Conservation (phyloP, 2,888 invertebrate species). For the Scaptomyza flava region DNA sequence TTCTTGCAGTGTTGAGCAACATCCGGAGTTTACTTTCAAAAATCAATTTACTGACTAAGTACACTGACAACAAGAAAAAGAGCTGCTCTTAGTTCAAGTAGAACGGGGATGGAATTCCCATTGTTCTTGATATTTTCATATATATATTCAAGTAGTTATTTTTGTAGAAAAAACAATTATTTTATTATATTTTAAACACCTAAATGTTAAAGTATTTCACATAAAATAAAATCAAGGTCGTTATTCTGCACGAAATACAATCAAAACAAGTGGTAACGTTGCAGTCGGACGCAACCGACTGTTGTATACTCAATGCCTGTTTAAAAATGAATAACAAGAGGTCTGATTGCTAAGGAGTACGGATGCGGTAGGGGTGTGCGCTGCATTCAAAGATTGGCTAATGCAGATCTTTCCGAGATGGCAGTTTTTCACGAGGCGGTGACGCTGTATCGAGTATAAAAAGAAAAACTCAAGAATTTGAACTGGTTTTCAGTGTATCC, state of each 20-base stretch:
- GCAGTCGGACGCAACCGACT: too few relatives aligned
- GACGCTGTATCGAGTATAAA: background rate
- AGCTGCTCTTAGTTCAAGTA: too few relatives aligned
- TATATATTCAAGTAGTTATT: too few relatives aligned
- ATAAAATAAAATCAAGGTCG: background rate
- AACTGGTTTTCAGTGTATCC: conserved; percentile 32
- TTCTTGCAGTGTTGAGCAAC: conserved; percentile 85
- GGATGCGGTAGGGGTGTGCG: too few relatives aligned
- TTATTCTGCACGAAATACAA: background rate
- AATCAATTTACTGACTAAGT: conserved; percentile 68
- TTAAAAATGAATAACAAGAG: too few relatives aligned
- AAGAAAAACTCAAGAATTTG: conserved; percentile 11
- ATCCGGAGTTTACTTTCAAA: conserved; percentile 90
- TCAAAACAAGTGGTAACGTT: background rate
- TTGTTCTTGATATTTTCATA: too few relatives aligned
- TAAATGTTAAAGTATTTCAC: background rate
- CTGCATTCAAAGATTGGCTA: too few relatives aligned
- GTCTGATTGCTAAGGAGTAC: too few relatives aligned
- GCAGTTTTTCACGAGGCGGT: too few relatives aligned
- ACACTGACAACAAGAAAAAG: background rate
- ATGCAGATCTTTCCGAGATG: too few relatives aligned
- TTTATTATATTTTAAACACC: background rate
- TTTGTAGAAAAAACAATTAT: too few relatives aligned
- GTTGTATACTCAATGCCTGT: too few relatives aligned
- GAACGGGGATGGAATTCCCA: background rate